Evolutionary conservation across 2,888 invertebrate species (phyloP), one percentile per base, ranked within the genome.

Genomic region (Dascillus cervinus): DNA sequence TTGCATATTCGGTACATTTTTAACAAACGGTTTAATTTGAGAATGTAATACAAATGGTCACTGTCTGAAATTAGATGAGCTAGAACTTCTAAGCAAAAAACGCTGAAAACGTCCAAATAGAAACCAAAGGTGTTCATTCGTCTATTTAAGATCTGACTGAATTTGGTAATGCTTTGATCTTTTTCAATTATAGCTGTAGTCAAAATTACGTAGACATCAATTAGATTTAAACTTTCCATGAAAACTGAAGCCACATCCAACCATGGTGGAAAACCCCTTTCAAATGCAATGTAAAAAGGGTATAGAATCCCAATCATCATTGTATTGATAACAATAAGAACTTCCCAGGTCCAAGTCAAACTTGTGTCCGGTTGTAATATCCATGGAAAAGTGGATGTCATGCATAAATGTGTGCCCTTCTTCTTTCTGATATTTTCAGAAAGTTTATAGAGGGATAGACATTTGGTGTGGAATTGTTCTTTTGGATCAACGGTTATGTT

Each of bases 21-120:
- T 41, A 72, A 62, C 3, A 73, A 55, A 37, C 73, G 69, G 10
- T 69, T 64, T n/a, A 72, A 65, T 57, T 72, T 72, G 35, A 71
- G 65, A 21, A 71, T 48, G 48, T 63, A 66, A 50, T 64, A 71
- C 32, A 69, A 56, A 41, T 71, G 69, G 29, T 65, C 58, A 40
- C 61, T 58, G 35, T 46, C 32, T 4, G 37, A 15, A 4, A 42
- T 32, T 10, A 44, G 19, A 24, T 65, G 64, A 32, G 61, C 64
- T 31, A 71, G 65, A 34, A 66, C 61, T 51, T 72, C 72, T 26
- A 71, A 62, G 8, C 70, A 71, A 44, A 73, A 62, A 19, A 68
- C 60, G 5, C 70, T 62, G 22, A 70, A 39, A 10, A 72, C 50
- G 40, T 73, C 73, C 23, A 72, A 55, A 43, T 71, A 71, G 49